Evolutionary conservation across 2,797 vertebrate genomes (phyloP).

Genomic region (Coregonus suidteri): DNA sequence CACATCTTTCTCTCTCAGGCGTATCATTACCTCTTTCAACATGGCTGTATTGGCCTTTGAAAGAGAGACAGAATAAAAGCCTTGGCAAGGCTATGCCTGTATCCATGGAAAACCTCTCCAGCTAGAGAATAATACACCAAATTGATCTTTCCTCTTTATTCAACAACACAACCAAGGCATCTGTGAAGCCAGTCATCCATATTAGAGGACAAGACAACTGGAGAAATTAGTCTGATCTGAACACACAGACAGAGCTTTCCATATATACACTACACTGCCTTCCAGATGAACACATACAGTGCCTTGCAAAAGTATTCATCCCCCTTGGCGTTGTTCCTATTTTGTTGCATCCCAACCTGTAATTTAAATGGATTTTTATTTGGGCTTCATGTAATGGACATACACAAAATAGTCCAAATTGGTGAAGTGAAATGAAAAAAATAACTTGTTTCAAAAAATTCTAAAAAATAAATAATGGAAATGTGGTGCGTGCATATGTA

Average conservation of each 20-base stretch:
- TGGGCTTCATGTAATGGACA: too few relatives aligned
- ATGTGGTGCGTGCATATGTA: too few relatives aligned
- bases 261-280: slow-evolving; percentile 11
- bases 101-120: slow-evolving; percentile 39
- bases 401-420: too few relatives aligned
- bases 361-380: too few relatives aligned
- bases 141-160: slow-evolving; percentile 37
- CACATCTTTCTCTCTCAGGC: too few relatives aligned
- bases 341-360: too few relatives aligned
- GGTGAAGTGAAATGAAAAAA: too few relatives aligned
- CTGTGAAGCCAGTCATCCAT: too few relatives aligned
- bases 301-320: too few relatives aligned
- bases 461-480: too few relatives aligned
- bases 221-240: slow-evolving; percentile 15
- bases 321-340: too few relatives aligned
- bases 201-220: slow-evolving; percentile 12
- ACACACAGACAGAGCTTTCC: slow-evolving; percentile 69
- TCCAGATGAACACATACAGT: slow-evolving; percentile 8
- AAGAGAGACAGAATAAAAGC: slow-evolving; percentile 26
- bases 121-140: slow-evolving; percentile 27
- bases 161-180: slow-evolving; percentile 28
- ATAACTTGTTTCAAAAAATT: too few relatives aligned
- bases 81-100: slow-evolving; percentile 25
- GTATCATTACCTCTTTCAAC: neutral
- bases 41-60: slow-evolving; percentile 7